These are phyloP conservation scores for Prionace glauca DNA, from an alignment of 2,797 vertebrate genomes.

Conservation along the genomic window DNA sequence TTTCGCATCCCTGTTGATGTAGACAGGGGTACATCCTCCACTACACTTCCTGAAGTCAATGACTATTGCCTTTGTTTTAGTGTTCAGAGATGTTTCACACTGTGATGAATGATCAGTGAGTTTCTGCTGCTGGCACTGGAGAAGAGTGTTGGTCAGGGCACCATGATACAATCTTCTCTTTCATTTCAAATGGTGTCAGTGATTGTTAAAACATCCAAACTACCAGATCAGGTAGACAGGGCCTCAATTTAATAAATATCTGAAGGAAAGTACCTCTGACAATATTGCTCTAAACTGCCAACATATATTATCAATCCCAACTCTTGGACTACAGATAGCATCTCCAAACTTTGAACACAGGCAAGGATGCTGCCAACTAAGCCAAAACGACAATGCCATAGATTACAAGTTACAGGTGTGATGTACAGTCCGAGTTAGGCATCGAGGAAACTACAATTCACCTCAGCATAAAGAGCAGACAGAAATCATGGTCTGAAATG, in stretches of 20 bases:
- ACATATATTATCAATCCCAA: too few species aligned
- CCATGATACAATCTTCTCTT: not conserved
- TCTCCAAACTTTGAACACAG: too few species aligned
- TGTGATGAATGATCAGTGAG: not conserved
- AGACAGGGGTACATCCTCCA: too few species aligned
- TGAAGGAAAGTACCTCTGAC: not conserved
- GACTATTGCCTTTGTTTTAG: too few species aligned
- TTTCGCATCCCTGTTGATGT: too few species aligned
- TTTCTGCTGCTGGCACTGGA: not conserved
- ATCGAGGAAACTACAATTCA: not conserved
- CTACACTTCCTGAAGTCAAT: too few species aligned
- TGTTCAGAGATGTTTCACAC: not conserved
- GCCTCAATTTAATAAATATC: not conserved
- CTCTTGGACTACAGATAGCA: not conserved
- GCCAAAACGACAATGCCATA: not conserved
- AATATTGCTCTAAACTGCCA: not conserved
- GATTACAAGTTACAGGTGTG: not conserved
- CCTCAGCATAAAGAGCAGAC: not conserved
- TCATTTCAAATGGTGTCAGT: not conserved
- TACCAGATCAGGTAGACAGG: not conserved
- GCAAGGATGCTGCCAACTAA: not conserved
- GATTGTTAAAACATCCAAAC: not conserved
- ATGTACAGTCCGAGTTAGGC: not conserved
- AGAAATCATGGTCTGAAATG: not conserved
- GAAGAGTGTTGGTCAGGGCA: not conserved